Base-by-base conservation (phyloP, 1,140 invertebrate species). In the Cydia fagiglandana region DNA sequence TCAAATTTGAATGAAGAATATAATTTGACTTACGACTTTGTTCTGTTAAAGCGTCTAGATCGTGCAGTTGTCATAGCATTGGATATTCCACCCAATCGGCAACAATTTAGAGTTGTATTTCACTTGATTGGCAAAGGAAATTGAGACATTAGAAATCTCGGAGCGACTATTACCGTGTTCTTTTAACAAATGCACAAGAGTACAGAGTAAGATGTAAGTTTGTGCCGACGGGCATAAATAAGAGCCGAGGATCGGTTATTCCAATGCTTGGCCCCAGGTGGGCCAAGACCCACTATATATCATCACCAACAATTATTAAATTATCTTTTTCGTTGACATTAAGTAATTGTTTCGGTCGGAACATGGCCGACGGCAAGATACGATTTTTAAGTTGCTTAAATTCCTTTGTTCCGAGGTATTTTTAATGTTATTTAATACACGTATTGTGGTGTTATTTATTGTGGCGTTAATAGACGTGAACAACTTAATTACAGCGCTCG, bases 301-400 rank as follows among this genome's bases (percentile, higher is more conserved):
- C 90, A 92, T 89, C 80, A 82, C 53, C 74, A 88, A 92, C 90
- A 92, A 92, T 92, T 92, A 92, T 92, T 92, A 91, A 92, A 92
- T 92, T 91, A 92, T 92, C 90, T 92, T 92, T 89, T 88, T 88
- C 85, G 89, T 88, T 91, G 91, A 91, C 90, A 88, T 91, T 92
- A 92, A 92, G 91, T 93, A 91, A 93, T 93, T 93, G 91, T 93
- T 91, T 88, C 81, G 78, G 83, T 83, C 83, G 81, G 84, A 73
- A 73, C 74, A 86, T 77, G 84, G 84, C 84, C 81, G 76, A 75
- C 76, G 84, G 86, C 87, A 86, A 89, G 84, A 74, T 88, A 88
- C 88, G 75, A 81, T 79, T 84, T 86, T 85, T 82, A 64, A 81
- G 79, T 81, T 81, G 78, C 76, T 84, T 64, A 80, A 87, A 88